A percentile compares a stretch with the other conserved stretches of the same genome.
Conservation (phyloP, 23 tunicate genomes). For the Trididemnum nubilum region DNA sequence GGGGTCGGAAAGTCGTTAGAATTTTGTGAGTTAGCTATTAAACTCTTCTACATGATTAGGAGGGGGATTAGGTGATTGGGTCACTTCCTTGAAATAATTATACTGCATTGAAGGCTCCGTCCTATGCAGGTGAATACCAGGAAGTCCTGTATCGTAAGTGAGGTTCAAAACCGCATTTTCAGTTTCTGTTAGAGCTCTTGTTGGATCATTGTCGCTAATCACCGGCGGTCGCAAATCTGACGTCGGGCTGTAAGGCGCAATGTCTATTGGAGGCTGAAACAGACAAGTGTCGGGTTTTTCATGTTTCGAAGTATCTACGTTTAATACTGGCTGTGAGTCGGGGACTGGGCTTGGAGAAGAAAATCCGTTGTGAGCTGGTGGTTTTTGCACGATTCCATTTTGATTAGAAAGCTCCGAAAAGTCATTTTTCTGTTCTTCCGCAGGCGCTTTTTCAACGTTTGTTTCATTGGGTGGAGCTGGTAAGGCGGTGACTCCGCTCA, state of each 20-base stretch:
- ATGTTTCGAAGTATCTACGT: not conserved
- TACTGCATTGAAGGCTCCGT: not conserved
- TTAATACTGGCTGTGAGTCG: not conserved
- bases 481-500: conserved; percentile 7
- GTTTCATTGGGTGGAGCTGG: not conserved
- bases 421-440: not conserved
- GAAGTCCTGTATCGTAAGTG: conserved; percentile 5
- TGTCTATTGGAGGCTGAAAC: not conserved
- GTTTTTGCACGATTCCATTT: not conserved
- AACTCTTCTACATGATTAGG: conserved; percentile 6
- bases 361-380: not conserved
- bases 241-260: conserved; percentile 23
- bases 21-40: too few species aligned
- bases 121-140: not conserved
- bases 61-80: not conserved
- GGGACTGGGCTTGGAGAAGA: not conserved
- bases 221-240: conserved; percentile 26
- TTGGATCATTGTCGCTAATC: not conserved
- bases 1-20: too few species aligned
- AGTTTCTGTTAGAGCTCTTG: conserved; percentile 18
- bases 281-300: not conserved
- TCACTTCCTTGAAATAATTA: not conserved
- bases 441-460: not conserved
- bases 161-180: conserved; percentile 29
- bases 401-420: not conserved